Percentiles rank a stretch among this genome's conserved stretches.
Conservation (phyloP, 2,888 invertebrate genomes). For the Agonum fuliginosum region DNA sequence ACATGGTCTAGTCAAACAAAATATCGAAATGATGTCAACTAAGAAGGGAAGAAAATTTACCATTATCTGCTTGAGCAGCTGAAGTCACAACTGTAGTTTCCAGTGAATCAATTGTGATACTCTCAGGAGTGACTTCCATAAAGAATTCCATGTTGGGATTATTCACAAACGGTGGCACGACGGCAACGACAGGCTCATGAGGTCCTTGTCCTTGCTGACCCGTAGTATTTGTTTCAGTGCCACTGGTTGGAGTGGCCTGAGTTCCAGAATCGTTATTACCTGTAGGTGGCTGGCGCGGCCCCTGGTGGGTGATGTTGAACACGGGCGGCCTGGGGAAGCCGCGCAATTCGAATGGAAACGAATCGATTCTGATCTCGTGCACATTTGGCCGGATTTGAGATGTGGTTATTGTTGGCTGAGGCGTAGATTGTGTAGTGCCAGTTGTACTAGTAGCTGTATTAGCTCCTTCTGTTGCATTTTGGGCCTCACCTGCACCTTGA, state of each 20-base stretch:
- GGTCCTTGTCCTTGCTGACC: constrained; percentile 31
- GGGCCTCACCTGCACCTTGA: constrained; percentile 38
- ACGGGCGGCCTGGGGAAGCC: constrained; percentile 63
- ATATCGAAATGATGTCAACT: not conserved
- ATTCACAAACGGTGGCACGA: constrained; percentile 64
- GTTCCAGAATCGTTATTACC: constrained; percentile 54
- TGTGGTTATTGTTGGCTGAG: constrained; percentile 61
- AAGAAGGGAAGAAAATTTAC: constrained; percentile 62
- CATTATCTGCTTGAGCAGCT: constrained; percentile 68
- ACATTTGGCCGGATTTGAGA: constrained; percentile 63
- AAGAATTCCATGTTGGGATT: constrained; percentile 76
- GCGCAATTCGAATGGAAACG: constrained; percentile 69
- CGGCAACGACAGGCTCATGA: constrained; percentile 45
- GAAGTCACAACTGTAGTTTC: constrained; percentile 67
- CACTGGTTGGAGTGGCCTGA: constrained; percentile 49
- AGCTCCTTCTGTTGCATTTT: constrained; percentile 59
- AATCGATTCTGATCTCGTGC: constrained; percentile 68
- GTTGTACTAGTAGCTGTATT: constrained; percentile 57
- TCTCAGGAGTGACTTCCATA: constrained; percentile 77
- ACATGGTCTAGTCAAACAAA: not conserved
- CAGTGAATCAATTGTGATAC: constrained; percentile 71
- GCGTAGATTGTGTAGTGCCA: constrained; percentile 62
- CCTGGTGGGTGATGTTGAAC: constrained; percentile 46
- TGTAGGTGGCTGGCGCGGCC: constrained; percentile 56
- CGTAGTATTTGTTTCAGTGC: constrained; percentile 23